Percentiles rank a stretch among this genome's conserved stretches.
Evolutionary conservation across 2,888 invertebrate genomes (phyloP).

Genomic region (Ditula angustiorana): DNA sequence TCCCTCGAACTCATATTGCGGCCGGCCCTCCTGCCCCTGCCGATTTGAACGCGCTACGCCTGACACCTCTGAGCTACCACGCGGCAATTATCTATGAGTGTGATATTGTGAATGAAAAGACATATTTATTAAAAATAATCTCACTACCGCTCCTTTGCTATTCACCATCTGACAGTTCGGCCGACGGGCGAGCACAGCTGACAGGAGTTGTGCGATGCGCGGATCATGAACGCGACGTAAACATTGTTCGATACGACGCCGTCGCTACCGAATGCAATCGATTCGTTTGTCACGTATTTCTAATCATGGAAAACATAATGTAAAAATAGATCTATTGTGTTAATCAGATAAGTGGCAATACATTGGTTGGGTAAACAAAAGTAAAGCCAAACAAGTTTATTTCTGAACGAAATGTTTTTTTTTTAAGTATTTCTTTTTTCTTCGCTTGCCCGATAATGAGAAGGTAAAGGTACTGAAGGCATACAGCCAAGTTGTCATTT

Average conservation of each 20-base stretch:
- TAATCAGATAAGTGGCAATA: conserved; percentile 23
- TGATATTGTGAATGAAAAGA: conserved; percentile 73
- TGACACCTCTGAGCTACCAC: conserved; percentile 51
- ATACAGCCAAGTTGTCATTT: no score
- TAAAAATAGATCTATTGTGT: conserved; percentile 8
- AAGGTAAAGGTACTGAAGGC: no score
- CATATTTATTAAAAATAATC: conserved; percentile 77
- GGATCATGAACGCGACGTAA: conserved; percentile 36
- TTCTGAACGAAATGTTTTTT: conserved; percentile 36
- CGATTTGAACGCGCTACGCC: conserved; percentile 57
- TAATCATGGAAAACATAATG: conserved; percentile 2
- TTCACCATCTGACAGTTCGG: conserved; percentile 40
- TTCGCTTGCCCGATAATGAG: no score
- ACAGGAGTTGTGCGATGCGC: conserved; percentile 33
- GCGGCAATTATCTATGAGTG: conserved; percentile 73
- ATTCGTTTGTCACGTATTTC: conserved; percentile 6
- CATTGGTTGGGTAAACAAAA: conserved; percentile 30
- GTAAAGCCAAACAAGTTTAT: not conserved
- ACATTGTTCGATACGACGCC: conserved; percentile 18
- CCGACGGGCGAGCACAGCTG: conserved; percentile 36
- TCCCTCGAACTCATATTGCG: conserved; percentile 88
- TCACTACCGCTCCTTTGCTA: conserved; percentile 67
- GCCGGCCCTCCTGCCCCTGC: conserved; percentile 52
- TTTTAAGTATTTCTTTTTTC: no score
- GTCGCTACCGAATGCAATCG: not conserved